Evolutionary conservation across 2,797 vertebrate species (phyloP).

Genomic region (Acipenser transmontanus): DNA sequence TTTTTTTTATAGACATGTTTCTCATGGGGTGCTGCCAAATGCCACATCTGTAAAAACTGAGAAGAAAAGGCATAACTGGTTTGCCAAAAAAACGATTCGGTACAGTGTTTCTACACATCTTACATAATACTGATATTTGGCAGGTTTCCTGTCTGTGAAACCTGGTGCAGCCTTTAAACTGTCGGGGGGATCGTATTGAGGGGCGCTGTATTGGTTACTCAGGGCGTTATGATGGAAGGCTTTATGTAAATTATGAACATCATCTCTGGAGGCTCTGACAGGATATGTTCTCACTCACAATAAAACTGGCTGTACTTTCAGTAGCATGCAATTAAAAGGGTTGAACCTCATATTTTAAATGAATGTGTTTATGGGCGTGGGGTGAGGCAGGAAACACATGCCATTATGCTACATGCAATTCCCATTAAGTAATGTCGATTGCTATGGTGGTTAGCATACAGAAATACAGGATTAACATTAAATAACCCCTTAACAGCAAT

Average conservation of each 20-base stretch:
- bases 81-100: too few species aligned
- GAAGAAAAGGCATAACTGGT: constrained; percentile 19
- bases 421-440: constrained; percentile 2
- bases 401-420: constrained; percentile 1
- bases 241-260: constrained; percentile 6
- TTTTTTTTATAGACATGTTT: constrained; percentile 17
- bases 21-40: constrained; percentile 19
- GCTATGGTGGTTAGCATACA: background rate
- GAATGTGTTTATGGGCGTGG: constrained; percentile 28
- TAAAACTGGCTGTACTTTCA: constrained; percentile 1
- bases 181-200: constrained; percentile 16
- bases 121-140: too few species aligned
- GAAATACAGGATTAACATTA: too few species aligned
- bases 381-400: constrained; percentile 24
- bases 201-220: constrained; percentile 7
- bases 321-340: constrained; percentile 23
- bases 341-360: constrained; percentile 31
- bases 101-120: too few species aligned
- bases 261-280: constrained; percentile 25
- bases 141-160: too few species aligned
- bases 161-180: background rate
- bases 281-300: background rate
- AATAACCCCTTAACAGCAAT: too few species aligned
- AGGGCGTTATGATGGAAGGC: constrained; percentile 1
- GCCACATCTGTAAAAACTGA: constrained; percentile 35